A percentile compares a stretch with the other conserved stretches of the same genome.
Evolutionary conservation across 2,797 vertebrate species (phyloP).

Genomic region (Macrochelys suwanniensis): DNA sequence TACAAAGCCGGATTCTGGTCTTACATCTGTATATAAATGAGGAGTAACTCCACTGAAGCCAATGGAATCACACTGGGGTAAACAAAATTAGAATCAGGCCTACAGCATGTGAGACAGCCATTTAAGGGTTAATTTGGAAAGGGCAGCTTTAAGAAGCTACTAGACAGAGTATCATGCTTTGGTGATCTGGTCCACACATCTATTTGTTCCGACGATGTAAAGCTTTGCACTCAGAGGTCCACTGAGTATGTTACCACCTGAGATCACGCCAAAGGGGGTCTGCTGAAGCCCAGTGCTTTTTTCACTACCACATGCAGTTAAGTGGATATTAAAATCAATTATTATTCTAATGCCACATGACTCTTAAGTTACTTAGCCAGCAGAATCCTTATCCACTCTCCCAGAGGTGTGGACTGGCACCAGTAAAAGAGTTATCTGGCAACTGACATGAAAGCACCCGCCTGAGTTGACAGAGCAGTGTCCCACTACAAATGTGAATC

Average conservation of each 20-base stretch:
- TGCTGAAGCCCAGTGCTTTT: constrained; percentile 25
- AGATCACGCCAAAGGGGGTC: constrained; percentile 34
- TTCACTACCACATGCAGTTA: background rate
- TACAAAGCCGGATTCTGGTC: background rate
- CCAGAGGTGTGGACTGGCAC: constrained; percentile 32
- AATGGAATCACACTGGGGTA: background rate
- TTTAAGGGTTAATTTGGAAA: constrained; percentile 23
- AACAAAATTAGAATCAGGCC: background rate
- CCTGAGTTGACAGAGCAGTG: constrained; percentile 53
- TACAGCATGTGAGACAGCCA: background rate
- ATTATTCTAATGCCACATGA: constrained; percentile 40
- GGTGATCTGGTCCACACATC: constrained; percentile 26
- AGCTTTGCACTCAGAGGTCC: constrained; percentile 27
- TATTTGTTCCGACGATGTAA: constrained; percentile 26
- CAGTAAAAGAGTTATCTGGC: constrained; percentile 56
- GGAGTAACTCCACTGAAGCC: constrained; percentile 1
- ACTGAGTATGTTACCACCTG: constrained; percentile 17
- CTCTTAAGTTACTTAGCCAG: constrained; percentile 18
- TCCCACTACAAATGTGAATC: constrained; percentile 33
- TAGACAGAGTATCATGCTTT: constrained; percentile 57
- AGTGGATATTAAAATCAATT: constrained; percentile 37
- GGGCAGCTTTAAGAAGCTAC: constrained; percentile 8
- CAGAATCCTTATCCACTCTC: background rate
- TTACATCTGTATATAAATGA: background rate
- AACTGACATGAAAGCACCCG: constrained; percentile 51